phyloP scores from a whole-genome alignment of 1,140 invertebrate species.

The Eupeodes corollae region DNA sequence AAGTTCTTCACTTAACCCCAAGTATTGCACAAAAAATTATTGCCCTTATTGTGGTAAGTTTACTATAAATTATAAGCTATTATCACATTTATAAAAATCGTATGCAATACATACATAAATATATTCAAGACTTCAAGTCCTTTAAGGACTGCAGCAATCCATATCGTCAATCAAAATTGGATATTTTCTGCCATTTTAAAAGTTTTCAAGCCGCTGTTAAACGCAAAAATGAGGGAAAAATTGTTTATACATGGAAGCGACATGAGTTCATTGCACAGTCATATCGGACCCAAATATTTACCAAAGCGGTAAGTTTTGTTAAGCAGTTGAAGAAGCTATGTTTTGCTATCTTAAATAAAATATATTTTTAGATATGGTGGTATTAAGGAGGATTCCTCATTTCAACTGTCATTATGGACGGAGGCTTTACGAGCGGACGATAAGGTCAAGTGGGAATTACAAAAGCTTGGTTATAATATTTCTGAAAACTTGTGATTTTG shows the following conservation, averaged over 20 bases:
- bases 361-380: conserved; percentile 48
- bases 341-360: neutral
- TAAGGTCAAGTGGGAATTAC: conserved; percentile 51
- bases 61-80: neutral
- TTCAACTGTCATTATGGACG: conserved; percentile 61
- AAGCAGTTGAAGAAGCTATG: neutral
- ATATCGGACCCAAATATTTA: conserved; percentile 55
- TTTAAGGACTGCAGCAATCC: conserved; percentile 58
- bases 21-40: conserved; percentile 51
- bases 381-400: conserved; percentile 46
- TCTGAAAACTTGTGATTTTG: too few species aligned
- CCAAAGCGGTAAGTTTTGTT: conserved; percentile 45
- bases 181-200: conserved; percentile 64
- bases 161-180: conserved; percentile 69
- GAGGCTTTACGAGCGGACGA: conserved; percentile 46
- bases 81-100: neutral
- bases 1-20: conserved; percentile 62
- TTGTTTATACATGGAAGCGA: conserved; percentile 67
- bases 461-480: conserved; percentile 44
- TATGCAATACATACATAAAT: conserved; percentile 4
- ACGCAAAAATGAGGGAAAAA: conserved; percentile 51
- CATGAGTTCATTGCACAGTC: conserved; percentile 61
- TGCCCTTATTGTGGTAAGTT: conserved; percentile 52
- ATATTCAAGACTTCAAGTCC: conserved; percentile 54
- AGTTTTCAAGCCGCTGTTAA: conserved; percentile 64